Base-by-base conservation (phyloP, 2,113 vertebrate genomes). In the Mohoua ochrocephala region DNA sequence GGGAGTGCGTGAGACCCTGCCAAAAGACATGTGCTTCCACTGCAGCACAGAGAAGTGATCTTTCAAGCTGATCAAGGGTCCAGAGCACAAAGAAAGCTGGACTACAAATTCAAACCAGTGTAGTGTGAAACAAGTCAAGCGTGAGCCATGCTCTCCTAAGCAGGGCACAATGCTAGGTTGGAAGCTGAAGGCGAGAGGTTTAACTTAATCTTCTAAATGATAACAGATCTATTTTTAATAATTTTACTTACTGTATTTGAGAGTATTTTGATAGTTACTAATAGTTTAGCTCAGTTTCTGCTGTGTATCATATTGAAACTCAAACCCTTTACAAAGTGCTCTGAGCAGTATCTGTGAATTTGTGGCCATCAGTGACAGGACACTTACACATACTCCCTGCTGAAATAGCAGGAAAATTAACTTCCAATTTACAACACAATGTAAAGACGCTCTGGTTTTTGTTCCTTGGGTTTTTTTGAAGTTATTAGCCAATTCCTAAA, bases 401-500 rank as follows among this genome's bases (percentile, higher is more conserved):
- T 79, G 47, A 94, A 92, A 83, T 7, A 71, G 33, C 31, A 80
- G 52, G 31, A 56, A 87, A 84, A 67, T 37, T 77, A 64, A 20
- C 7, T 77, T 82, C 54, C 69, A 56, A 37, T 56, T 76, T 54
- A 84, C 74, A 71, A 19, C 20, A 31, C 45, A 41, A n/a, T 89
- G 67, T 37, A 91, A 83, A 87, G 75, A 45, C 0, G 2, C 10
- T 70, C 19, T 54, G 19, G 16, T 16, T 67, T 76, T 70, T 54
- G 8, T 70, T 75, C 83, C 56, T 79, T 21, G 53, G 53, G n/a
- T 4, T 6, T 83, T 75, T 79, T 77, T 79, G 15, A 71, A 76
- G 65, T 76, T 70, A n/a, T 33, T 87, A 53, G 31, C 52, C 67
- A n/a, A 6, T 93, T 96, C 45, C 80, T 98, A 75, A 98, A 68